Conservation (phyloP, 2,888 invertebrate species). For the Bellardia bayeri region DNA sequence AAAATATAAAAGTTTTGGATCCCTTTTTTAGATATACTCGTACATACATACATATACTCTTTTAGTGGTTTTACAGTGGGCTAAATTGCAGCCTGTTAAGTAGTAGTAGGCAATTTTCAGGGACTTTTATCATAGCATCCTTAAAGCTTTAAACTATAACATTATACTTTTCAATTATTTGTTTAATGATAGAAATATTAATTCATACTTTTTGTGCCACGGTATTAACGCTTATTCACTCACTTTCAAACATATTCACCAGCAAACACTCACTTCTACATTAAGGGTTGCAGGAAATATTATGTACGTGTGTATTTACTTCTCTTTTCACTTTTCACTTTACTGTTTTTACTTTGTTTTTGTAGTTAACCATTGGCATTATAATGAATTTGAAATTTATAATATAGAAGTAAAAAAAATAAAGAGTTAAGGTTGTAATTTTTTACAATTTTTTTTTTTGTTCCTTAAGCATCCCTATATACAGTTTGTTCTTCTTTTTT, state of each 20-base stretch:
- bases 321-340: constrained; percentile 4
- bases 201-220: constrained; percentile 16
- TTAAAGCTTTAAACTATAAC: no score
- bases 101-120: no score
- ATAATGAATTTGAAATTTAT: constrained; percentile 69
- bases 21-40: constrained; percentile 50
- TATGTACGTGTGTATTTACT: constrained; percentile 31
- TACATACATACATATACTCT: constrained; percentile 1
- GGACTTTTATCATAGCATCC: no score
- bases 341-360: constrained; percentile 44
- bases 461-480: constrained; percentile 9
- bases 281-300: constrained; percentile 72
- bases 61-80: constrained; percentile 42
- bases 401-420: constrained; percentile 29
- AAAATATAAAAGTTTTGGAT: constrained; percentile 67
- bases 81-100: background rate
- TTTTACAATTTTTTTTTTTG: constrained; percentile 22
- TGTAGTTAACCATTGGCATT: constrained; percentile 71
- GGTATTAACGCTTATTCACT: constrained; percentile 26
- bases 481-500: background rate
- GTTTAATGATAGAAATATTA: background rate
- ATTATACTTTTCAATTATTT: background rate
- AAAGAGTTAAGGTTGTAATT: constrained; percentile 54
- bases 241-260: background rate
- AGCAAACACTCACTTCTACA: constrained; percentile 28